phyloP scores from a whole-genome alignment of 2,888 invertebrate species.

The Creontiades dilutus region DNA sequence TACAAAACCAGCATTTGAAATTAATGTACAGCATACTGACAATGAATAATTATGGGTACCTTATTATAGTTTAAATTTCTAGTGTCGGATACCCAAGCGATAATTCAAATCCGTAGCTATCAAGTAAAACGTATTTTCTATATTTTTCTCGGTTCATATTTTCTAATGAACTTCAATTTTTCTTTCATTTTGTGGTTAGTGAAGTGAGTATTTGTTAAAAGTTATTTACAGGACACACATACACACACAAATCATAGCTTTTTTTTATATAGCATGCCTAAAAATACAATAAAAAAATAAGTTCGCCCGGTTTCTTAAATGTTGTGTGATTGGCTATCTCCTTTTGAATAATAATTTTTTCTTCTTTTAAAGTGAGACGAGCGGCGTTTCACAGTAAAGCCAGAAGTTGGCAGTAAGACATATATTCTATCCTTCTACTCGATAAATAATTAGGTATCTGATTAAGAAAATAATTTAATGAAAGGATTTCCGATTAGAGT shows the following conservation, averaged over 20 bases:
- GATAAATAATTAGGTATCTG: no score
- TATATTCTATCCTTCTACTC: neutral
- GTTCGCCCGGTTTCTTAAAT: slow-evolving; percentile 37
- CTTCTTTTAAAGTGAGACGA: neutral
- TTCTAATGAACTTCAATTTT: neutral
- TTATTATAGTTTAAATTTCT: slow-evolving; percentile 21
- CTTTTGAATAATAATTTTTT: neutral
- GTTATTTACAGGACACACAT: slow-evolving; percentile 45
- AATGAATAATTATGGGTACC: neutral
- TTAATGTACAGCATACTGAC: slow-evolving; percentile 26
- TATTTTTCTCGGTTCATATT: neutral
- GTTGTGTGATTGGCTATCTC: neutral
- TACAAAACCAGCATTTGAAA: slow-evolving; percentile 8
- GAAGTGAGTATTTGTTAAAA: slow-evolving; percentile 44
- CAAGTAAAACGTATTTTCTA: slow-evolving; percentile 26
- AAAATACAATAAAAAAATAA: slow-evolving; percentile 48
- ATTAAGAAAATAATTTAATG: no score
- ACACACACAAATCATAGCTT: slow-evolving; percentile 46
- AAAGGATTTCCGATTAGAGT: no score
- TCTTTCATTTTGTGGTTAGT: slow-evolving; percentile 34
- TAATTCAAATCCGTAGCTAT: slow-evolving; percentile 59
- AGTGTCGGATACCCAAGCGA: slow-evolving; percentile 40
- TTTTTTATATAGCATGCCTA: slow-evolving; percentile 18
- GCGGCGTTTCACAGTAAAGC: neutral
- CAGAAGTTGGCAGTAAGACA: neutral